These are phyloP conservation scores for Lobophora halterata DNA, from an alignment of 2,888 invertebrate species.

Conservation along the genomic window DNA sequence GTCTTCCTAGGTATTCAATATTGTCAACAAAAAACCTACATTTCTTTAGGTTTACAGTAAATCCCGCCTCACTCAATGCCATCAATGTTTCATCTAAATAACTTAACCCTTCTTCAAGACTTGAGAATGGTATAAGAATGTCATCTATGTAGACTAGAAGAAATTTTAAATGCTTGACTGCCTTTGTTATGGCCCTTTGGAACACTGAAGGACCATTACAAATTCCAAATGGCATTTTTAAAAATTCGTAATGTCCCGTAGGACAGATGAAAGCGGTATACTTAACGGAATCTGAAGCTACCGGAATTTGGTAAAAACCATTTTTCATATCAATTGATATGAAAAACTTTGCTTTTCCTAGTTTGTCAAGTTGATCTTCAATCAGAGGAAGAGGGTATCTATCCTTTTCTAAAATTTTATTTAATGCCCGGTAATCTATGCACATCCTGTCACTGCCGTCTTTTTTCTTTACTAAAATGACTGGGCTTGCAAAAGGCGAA, in stretches of 20 bases:
- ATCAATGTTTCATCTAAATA: neutral
- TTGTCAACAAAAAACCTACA: conserved; percentile 1
- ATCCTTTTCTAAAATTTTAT: neutral
- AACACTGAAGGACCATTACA: conserved; percentile 27
- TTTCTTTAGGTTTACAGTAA: conserved; percentile 7
- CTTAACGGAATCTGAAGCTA: conserved; percentile 3
- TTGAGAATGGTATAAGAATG: neutral
- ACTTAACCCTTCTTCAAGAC: neutral
- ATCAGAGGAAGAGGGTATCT: conserved; percentile 4
- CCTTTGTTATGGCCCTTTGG: conserved; percentile 22
- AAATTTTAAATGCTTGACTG: neutral
- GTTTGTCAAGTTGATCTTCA: conserved; percentile 6
- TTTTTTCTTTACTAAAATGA: conserved; percentile 10
- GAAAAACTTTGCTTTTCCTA: neutral
- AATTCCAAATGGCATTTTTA: conserved; percentile 28
- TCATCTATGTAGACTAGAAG: conserved; percentile 6
- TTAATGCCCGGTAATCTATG: conserved; percentile 2
- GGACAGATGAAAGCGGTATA: conserved; percentile 7
- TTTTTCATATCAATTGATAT: conserved; percentile 5
- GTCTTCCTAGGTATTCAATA: conserved; percentile 8
- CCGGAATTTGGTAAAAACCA: conserved; percentile 6
- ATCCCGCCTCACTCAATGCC: neutral
- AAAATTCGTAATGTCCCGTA: conserved; percentile 17
- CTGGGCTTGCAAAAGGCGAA: conserved; percentile 10
- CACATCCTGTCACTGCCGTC: conserved; percentile 6